These are phyloP conservation scores for Yponomeuta plumbellus DNA, from an alignment of 2,888 invertebrate genomes.

Conservation along the genomic window DNA sequence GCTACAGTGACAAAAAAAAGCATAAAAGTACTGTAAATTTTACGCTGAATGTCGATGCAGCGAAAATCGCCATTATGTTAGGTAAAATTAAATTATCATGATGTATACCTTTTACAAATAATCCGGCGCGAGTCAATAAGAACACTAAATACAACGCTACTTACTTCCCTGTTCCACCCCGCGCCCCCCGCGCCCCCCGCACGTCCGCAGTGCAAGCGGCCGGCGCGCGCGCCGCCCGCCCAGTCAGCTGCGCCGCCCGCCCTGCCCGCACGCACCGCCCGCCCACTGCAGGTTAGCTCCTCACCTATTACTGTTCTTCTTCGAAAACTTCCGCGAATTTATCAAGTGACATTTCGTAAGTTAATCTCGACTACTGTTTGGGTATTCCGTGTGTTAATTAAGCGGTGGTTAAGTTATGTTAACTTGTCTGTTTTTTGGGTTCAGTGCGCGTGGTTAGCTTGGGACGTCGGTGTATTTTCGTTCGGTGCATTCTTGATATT, in stretches of 20 bases:
- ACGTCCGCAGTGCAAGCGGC: conserved; percentile 25
- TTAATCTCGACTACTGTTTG: too few relatives aligned
- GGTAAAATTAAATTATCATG: too few relatives aligned
- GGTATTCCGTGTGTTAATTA: too few relatives aligned
- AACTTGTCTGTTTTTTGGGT: neutral
- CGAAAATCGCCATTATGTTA: too few relatives aligned
- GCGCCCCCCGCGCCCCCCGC: conserved; percentile 28
- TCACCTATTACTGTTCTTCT: neutral
- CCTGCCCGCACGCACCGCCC: conserved; percentile 47
- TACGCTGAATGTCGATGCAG: too few relatives aligned
- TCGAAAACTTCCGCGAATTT: neutral
- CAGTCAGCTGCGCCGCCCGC: conserved; percentile 68
- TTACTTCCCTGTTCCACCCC: conserved; percentile 22
- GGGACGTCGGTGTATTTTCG: neutral
- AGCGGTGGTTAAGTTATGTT: neutral
- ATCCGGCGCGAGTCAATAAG: too few relatives aligned
- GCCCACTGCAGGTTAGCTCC: neutral
- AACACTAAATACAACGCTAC: too few relatives aligned
- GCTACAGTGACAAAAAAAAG: too few relatives aligned
- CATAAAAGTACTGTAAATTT: too few relatives aligned
- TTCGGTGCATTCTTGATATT: neutral
- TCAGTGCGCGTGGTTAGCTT: neutral
- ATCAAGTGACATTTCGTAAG: too few relatives aligned
- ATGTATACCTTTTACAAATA: too few relatives aligned
- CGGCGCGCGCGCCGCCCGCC: conserved; percentile 60